These are phyloP conservation scores for Drosophila paulistorum DNA, from an alignment of 1,140 invertebrate species.

Conservation along the genomic window DNA sequence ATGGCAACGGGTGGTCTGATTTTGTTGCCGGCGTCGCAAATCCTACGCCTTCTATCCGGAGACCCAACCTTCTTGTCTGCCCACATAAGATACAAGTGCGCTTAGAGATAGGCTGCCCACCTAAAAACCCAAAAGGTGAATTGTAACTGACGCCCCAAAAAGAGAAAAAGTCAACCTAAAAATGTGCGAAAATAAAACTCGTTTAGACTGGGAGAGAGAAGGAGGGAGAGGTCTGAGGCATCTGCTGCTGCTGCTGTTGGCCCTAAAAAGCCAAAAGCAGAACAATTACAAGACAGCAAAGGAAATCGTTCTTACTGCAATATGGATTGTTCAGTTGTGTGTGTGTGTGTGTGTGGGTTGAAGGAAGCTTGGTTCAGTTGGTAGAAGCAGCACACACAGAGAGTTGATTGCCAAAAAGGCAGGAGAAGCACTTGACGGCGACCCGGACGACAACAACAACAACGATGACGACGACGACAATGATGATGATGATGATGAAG, in stretches of 20 bases:
- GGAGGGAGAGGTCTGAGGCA: neutral
- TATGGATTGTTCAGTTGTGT: conserved; percentile 47
- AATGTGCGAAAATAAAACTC: conserved; percentile 49
- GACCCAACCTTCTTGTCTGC: conserved; percentile 54
- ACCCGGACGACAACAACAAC: conserved; percentile 24
- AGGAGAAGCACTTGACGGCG: conserved; percentile 57
- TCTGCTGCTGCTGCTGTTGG: conserved; percentile 11
- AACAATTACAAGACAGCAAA: conserved; percentile 62
- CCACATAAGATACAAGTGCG: conserved; percentile 60
- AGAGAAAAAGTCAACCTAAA: conserved; percentile 42
- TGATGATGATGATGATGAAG: conserved; percentile 10
- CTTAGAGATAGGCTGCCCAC: conserved; percentile 58
- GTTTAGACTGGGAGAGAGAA: conserved; percentile 54
- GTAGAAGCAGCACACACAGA: conserved; percentile 22
- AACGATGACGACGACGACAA: conserved; percentile 26
- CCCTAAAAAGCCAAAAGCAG: conserved; percentile 70
- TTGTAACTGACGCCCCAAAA: conserved; percentile 53
- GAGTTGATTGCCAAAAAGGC: conserved; percentile 68
- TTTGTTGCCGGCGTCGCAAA: conserved; percentile 55
- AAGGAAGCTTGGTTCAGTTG: conserved; percentile 56
- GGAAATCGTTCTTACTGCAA: conserved; percentile 65
- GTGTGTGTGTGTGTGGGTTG: conserved; percentile 25
- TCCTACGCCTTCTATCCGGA: conserved; percentile 41
- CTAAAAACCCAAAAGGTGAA: conserved; percentile 25
- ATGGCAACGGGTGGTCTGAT: conserved; percentile 58